phyloP scores from a whole-genome alignment of 2,888 invertebrate species.

The Amiota communis region DNA sequence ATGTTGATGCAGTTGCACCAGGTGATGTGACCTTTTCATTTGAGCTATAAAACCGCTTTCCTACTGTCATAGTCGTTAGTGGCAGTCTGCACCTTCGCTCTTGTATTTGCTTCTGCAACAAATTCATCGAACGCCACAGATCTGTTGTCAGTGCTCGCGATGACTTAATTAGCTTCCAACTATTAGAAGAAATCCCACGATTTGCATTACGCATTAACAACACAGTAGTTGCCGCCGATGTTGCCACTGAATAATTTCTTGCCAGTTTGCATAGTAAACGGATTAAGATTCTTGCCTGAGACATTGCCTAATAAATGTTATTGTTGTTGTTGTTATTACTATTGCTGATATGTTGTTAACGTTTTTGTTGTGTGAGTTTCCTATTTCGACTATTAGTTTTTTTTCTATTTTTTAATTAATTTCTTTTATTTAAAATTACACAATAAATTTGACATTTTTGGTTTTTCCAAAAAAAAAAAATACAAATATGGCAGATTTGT shows the following conservation, averaged over 20 bases:
- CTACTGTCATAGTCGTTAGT: too few relatives aligned
- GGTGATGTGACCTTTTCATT: not conserved
- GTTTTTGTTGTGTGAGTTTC: not conserved
- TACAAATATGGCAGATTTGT: too few relatives aligned
- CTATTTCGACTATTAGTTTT: not conserved
- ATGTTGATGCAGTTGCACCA: constrained; percentile 15
- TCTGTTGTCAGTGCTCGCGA: constrained; percentile 42
- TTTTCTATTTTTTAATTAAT: not conserved
- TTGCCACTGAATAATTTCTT: too few relatives aligned
- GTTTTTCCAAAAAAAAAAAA: not conserved
- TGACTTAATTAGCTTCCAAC: constrained; percentile 40
- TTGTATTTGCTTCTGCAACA: not conserved
- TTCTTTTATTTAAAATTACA: not conserved
- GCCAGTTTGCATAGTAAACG: constrained; percentile 6
- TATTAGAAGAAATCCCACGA: constrained; percentile 38
- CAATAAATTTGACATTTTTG: not conserved
- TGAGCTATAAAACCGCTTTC: not conserved
- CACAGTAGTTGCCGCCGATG: not conserved
- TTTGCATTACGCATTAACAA: constrained; percentile 45
- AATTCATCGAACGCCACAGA: constrained; percentile 31
- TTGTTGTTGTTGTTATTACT: constrained; percentile 29
- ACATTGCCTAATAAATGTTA: constrained; percentile 33
- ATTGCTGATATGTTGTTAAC: too few relatives aligned
- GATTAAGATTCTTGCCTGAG: constrained; percentile 25
- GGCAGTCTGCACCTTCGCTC: not conserved